Evolutionary conservation across 2,113 vertebrate species (phyloP).

Genomic region (Gymnocephalus cernua): DNA sequence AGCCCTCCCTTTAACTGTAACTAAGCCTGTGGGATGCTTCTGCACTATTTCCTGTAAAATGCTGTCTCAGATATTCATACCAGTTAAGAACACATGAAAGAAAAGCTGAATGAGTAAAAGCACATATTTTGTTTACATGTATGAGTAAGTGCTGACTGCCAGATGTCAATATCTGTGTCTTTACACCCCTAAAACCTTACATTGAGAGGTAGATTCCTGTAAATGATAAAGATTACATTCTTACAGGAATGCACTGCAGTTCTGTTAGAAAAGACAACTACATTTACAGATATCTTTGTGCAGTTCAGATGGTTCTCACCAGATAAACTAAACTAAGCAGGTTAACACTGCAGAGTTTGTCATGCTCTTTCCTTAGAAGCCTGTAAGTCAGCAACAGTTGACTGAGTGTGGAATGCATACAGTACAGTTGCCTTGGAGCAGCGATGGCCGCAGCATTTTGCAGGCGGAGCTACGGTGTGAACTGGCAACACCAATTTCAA

Average conservation of each 20-base stretch:
- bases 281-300: not conserved
- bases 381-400: not conserved
- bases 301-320: not conserved
- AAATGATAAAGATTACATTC: not conserved
- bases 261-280: not conserved
- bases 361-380: not conserved
- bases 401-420: not conserved
- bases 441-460: not conserved
- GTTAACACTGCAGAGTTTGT: not conserved
- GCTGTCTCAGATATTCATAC: not conserved
- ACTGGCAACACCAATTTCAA: not conserved
- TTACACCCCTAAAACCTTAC: not conserved
- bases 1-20: not conserved
- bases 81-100: not conserved
- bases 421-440: not conserved
- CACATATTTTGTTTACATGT: not conserved
- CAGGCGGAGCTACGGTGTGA: not conserved
- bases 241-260: not conserved
- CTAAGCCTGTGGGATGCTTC: not conserved
- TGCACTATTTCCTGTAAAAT: not conserved
- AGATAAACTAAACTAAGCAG: not conserved
- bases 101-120: constrained; percentile 10
- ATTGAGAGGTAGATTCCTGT: not conserved
- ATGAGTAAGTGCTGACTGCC: not conserved
- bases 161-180: not conserved